phyloP scores from a whole-genome alignment of 1,140 invertebrate species.

The Zaprionus ghesquierei region DNA sequence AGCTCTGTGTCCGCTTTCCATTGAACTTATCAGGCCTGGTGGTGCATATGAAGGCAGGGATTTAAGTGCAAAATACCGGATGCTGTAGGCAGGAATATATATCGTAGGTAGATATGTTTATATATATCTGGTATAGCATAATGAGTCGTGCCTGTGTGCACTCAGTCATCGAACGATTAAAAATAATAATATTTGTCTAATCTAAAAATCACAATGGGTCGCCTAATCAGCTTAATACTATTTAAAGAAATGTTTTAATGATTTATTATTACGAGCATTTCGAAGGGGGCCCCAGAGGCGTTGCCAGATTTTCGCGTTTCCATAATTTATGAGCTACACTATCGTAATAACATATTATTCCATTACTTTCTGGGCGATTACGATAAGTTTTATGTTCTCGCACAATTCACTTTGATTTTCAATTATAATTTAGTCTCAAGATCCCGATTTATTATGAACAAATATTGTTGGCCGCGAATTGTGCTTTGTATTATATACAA shows the following conservation, averaged over 20 bases:
- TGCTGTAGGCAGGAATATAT: background rate
- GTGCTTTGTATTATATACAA: background rate
- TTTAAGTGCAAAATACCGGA: background rate
- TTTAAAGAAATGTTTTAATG: slow-evolving; percentile 6
- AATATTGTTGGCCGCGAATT: background rate
- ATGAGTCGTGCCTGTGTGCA: background rate
- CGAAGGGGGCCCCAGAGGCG: background rate
- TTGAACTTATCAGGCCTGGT: background rate
- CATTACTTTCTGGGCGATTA: background rate
- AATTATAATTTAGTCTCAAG: background rate
- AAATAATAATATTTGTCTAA: slow-evolving; percentile 7
- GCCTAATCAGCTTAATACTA: background rate
- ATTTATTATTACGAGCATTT: background rate
- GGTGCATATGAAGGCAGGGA: background rate
- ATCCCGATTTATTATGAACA: background rate
- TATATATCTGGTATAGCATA: background rate
- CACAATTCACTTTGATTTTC: background rate
- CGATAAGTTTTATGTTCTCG: no score
- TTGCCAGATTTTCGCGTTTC: slow-evolving; percentile 1
- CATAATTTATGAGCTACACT: slow-evolving; percentile 1
- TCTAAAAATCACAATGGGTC: background rate
- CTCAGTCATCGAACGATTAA: slow-evolving; percentile 7
- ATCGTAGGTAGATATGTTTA: background rate
- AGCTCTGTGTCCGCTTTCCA: background rate
- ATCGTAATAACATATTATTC: background rate